A percentile compares a stretch with the other conserved stretches of the same genome.
These are phyloP conservation scores for Standfussiana lucernea DNA, from an alignment of 2,888 invertebrate genomes.

Conservation along the genomic window DNA sequence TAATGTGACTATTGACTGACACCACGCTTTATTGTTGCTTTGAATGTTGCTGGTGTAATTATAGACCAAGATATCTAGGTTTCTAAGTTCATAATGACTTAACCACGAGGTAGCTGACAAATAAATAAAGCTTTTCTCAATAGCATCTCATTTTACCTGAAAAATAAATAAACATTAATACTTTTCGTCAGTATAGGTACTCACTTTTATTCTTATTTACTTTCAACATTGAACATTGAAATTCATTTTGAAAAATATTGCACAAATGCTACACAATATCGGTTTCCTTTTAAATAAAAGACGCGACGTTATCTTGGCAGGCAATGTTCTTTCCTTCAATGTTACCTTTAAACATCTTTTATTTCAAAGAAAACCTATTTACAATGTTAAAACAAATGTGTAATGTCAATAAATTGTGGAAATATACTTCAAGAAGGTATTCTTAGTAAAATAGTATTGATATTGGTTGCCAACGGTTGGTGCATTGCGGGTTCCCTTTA, in stretches of 20 bases:
- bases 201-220: neutral
- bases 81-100: neutral
- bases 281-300: conserved; percentile 17
- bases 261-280: neutral
- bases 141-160: neutral
- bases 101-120: too few species aligned
- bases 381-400: conserved; percentile 37
- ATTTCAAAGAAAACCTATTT: conserved; percentile 35
- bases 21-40: neutral
- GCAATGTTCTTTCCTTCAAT: neutral
- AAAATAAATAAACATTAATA: too few species aligned
- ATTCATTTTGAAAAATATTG: neutral
- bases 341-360: conserved; percentile 32
- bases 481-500: conserved; percentile 52
- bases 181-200: neutral
- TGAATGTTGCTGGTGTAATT: neutral
- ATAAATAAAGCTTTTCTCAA: neutral
- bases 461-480: conserved; percentile 54
- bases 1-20: neutral
- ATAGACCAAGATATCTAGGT: neutral
- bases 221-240: neutral
- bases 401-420: conserved; percentile 40
- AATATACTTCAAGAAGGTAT: conserved; percentile 27
- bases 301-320: conserved; percentile 25
- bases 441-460: conserved; percentile 28